phyloP scores from a whole-genome alignment of 2,888 invertebrate genomes.

The Acleris sparsana region DNA sequence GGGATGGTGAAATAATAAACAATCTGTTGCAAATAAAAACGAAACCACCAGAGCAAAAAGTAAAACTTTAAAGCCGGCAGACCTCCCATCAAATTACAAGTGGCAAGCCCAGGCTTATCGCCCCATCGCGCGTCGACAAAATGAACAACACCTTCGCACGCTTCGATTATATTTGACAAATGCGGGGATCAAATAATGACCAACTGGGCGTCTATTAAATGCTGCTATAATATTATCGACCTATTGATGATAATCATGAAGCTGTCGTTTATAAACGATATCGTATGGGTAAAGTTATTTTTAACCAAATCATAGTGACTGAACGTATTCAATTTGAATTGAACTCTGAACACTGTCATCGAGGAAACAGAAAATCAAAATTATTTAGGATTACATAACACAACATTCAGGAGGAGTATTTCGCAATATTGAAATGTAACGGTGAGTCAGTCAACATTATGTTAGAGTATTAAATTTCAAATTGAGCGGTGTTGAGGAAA shows the following conservation, averaged over 20 bases:
- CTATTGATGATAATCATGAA: no score
- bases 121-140: slow-evolving; percentile 73
- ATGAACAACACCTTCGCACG: slow-evolving; percentile 70
- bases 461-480: slow-evolving; percentile 70
- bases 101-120: slow-evolving; percentile 68
- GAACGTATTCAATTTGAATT: not conserved
- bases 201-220: slow-evolving; percentile 43
- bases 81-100: slow-evolving; percentile 74
- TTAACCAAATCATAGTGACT: not conserved
- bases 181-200: slow-evolving; percentile 67
- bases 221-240: not conserved
- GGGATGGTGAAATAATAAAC: not conserved
- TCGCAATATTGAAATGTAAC: slow-evolving; percentile 62
- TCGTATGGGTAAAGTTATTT: not conserved
- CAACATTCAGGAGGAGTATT: slow-evolving; percentile 48
- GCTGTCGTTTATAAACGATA: not conserved
- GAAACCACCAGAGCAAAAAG: slow-evolving; percentile 33
- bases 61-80: slow-evolving; percentile 52
- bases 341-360: not conserved
- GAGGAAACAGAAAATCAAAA: not conserved
- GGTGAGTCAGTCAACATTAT: slow-evolving; percentile 71
- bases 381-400: slow-evolving; percentile 21
- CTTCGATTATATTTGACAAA: slow-evolving; percentile 73
- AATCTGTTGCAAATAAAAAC: slow-evolving; percentile 1
- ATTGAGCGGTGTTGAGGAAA: slow-evolving; percentile 59